These are phyloP conservation scores for Gymnothorax javanicus DNA, from an alignment of 2,797 vertebrate species.

Conservation along the genomic window DNA sequence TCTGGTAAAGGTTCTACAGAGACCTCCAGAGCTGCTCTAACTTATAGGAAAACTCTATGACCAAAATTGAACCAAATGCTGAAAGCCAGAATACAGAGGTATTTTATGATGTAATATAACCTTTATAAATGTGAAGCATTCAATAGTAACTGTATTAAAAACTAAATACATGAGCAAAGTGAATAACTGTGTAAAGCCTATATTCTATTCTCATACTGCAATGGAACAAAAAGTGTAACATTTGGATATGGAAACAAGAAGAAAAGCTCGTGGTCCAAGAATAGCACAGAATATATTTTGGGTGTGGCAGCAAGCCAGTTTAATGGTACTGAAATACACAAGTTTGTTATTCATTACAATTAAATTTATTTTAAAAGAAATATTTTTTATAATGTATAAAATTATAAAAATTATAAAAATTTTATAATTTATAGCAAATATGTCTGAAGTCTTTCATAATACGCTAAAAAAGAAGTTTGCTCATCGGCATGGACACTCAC, in stretches of 20 bases:
- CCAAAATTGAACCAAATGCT: neutral
- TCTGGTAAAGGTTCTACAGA: neutral
- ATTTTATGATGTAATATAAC: conserved; percentile 2
- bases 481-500: neutral
- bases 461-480: neutral
- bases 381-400: neutral
- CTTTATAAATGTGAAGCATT: neutral
- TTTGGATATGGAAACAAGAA: neutral
- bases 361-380: neutral
- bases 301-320: neutral
- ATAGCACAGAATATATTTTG: neutral
- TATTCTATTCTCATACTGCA: neutral
- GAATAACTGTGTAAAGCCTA: neutral
- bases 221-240: neutral
- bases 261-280: neutral
- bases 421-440: too few relatives aligned
- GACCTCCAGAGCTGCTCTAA: too few relatives aligned
- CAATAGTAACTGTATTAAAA: neutral
- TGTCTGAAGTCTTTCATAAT: neutral
- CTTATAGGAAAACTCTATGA: neutral
- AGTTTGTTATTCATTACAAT: neutral
- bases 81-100: neutral
- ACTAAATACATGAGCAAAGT: neutral
- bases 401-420: too few relatives aligned
- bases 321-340: neutral